Evolutionary conservation across 2,797 vertebrate species (phyloP).

Genomic region (Bradypus variegatus): DNA sequence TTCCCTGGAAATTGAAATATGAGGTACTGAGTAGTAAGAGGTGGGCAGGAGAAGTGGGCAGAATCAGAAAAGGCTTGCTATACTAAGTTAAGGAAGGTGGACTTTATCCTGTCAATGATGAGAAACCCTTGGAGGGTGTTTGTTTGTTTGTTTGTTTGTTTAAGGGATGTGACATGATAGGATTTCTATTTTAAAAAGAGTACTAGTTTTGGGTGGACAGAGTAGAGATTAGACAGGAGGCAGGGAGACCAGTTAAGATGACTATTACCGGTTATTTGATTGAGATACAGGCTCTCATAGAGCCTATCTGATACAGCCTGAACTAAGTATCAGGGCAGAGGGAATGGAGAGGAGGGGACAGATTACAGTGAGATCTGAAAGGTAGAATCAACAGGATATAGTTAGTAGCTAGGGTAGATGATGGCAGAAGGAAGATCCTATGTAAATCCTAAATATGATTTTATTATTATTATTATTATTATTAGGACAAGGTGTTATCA

Average conservation of each 20-base stretch:
- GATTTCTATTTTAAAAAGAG: conserved; percentile 33
- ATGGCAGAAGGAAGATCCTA: background rate
- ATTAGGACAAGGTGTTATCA: background rate
- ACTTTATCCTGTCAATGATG: background rate
- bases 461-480: background rate
- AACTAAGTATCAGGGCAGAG: background rate
- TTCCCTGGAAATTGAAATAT: conserved; percentile 27
- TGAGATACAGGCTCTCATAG: background rate
- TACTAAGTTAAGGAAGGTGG: background rate
- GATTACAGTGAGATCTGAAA: background rate
- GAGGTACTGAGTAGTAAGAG: background rate
- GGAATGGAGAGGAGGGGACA: background rate
- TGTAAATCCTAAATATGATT: conserved; percentile 19
- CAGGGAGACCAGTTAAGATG: background rate
- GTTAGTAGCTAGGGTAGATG: background rate
- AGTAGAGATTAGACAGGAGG: conserved; percentile 17
- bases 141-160: too few species aligned
- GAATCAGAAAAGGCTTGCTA: background rate
- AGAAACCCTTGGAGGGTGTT: conserved; percentile 14
- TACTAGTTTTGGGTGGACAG: background rate
- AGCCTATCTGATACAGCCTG: background rate
- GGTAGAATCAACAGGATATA: background rate
- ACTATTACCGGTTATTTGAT: background rate
- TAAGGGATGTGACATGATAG: background rate
- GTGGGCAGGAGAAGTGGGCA: background rate